Evolutionary conservation across 2,797 vertebrate genomes (phyloP).

Genomic region (Coregonus suidteri): DNA sequence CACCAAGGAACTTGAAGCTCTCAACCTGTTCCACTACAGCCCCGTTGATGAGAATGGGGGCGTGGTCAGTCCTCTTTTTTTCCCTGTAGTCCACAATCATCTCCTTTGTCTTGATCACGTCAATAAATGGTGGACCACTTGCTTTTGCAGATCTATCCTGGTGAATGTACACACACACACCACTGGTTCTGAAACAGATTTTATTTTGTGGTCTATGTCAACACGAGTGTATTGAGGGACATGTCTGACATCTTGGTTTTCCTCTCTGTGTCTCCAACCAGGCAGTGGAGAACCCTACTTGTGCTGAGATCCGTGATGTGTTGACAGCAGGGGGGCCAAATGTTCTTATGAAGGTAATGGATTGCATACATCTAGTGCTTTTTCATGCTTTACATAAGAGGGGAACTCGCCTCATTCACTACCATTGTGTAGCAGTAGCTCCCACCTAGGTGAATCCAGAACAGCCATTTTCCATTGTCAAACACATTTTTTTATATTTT

Average conservation of each 20-base stretch:
- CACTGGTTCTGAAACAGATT: neutral
- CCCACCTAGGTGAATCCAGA: no score
- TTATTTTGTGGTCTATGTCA: neutral
- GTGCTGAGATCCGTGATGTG: conserved; percentile 85
- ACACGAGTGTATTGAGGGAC: neutral
- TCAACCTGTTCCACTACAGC: no score
- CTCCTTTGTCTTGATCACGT: no score
- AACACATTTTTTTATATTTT: no score
- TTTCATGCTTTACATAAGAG: no score
- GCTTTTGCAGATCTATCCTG: neutral
- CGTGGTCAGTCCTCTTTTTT: no score
- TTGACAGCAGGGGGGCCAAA: conserved; percentile 81
- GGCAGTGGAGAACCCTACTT: conserved; percentile 88
- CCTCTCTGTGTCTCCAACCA: conserved; percentile 44
- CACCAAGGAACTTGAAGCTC: no score
- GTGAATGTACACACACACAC: neutral
- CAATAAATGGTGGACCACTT: neutral
- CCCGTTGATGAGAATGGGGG: no score
- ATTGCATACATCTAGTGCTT: neutral
- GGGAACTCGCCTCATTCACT: neutral
- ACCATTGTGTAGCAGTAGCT: neutral
- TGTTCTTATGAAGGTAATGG: conserved; percentile 77
- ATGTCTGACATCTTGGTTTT: neutral
- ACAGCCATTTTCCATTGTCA: no score
- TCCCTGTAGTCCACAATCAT: no score